A percentile compares a stretch with the other conserved stretches of the same genome.
Evolutionary conservation across 2,113 vertebrate species (phyloP).

Genomic region (Sturnira hondurensis): DNA sequence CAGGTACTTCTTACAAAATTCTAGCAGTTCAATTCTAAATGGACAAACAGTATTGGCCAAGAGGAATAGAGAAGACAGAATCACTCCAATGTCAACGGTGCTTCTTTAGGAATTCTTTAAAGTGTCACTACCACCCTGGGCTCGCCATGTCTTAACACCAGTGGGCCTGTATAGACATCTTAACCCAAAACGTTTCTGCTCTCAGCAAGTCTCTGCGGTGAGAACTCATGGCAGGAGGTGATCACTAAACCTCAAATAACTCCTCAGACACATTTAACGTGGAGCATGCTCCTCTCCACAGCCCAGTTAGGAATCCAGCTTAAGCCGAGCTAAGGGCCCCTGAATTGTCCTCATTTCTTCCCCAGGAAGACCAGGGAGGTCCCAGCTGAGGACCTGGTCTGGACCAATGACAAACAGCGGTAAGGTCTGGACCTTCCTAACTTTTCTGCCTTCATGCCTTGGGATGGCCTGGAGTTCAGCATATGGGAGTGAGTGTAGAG

Average conservation of each 20-base stretch:
- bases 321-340: not conserved
- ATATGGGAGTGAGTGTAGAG: not conserved
- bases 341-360: not conserved
- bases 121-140: not conserved
- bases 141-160: not conserved
- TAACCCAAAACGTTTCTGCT: not conserved
- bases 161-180: not conserved
- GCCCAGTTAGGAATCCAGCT: not conserved
- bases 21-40: not conserved
- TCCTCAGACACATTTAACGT: not conserved
- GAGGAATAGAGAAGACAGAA: not conserved
- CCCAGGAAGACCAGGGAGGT: not conserved
- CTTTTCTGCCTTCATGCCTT: not conserved
- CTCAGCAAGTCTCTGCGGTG: not conserved
- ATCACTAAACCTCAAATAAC: not conserved
- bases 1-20: not conserved
- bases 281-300: not conserved
- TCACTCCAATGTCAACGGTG: not conserved
- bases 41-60: not conserved
- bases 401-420: not conserved
- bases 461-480: not conserved
- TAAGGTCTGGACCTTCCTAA: not conserved
- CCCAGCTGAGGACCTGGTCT: not conserved
- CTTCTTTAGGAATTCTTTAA: not conserved
- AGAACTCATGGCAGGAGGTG: not conserved